These are phyloP conservation scores for Orius insidiosus DNA, from an alignment of 1,140 invertebrate genomes.

Conservation along the genomic window DNA sequence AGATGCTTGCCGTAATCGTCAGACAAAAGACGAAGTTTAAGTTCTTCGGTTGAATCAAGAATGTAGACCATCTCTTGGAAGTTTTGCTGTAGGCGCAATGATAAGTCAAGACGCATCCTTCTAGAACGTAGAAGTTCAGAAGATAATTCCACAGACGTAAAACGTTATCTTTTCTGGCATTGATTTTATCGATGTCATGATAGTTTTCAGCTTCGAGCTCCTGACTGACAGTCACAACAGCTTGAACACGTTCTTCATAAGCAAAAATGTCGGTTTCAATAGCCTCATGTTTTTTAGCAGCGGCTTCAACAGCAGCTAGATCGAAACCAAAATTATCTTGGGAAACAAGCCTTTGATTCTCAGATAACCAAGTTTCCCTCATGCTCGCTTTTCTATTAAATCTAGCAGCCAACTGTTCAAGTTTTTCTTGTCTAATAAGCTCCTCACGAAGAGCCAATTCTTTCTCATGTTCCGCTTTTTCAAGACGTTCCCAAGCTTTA, in stretches of 20 bases:
- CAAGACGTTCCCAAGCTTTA: constrained; percentile 93
- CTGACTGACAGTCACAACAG: constrained; percentile 90
- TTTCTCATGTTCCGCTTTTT: constrained; percentile 95
- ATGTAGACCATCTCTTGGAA: constrained; percentile 98
- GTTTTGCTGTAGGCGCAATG: constrained; percentile 89
- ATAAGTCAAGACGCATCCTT: constrained; percentile 81
- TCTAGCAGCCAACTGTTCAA: constrained; percentile 94
- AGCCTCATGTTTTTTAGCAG: constrained; percentile 98
- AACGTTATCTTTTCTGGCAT: constrained; percentile 92
- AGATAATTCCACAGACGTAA: constrained; percentile 93
- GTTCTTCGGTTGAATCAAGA: constrained; percentile 90
- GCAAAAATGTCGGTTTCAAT: constrained; percentile 99
- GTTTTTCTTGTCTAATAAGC: constrained; percentile 94
- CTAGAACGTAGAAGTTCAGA: constrained; percentile 75
- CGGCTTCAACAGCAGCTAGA: constrained; percentile 92
- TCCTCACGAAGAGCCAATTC: constrained; percentile 93
- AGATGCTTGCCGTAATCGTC: constrained; percentile 97
- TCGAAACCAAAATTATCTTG: constrained; percentile 98
- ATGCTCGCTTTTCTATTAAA: constrained; percentile 98
- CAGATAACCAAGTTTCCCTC: constrained; percentile 97
- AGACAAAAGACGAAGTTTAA: constrained; percentile 75
- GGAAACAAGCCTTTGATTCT: constrained; percentile 94
- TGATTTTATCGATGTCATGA: constrained; percentile 94
- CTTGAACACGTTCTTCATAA: constrained; percentile 97
- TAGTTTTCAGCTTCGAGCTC: constrained; percentile 96